Conservation (phyloP, 2,113 vertebrate genomes). For the Propithecus coquereli region DNA sequence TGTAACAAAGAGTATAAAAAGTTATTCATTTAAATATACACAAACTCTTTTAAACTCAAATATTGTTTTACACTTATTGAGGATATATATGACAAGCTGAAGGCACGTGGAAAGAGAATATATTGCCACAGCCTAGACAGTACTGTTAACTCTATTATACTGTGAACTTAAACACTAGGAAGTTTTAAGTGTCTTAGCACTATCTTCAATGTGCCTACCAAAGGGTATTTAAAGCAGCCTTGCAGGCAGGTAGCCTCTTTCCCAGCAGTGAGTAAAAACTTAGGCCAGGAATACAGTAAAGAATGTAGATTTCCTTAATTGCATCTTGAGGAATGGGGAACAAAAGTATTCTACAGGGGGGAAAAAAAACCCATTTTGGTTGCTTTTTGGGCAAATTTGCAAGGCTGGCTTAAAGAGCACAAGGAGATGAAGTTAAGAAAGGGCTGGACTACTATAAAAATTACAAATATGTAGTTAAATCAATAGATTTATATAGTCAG, state of each 20-base stretch:
- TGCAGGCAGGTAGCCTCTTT: background rate
- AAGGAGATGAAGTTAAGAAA: conserved; percentile 48
- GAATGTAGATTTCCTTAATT: background rate
- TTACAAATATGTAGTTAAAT: conserved; percentile 61
- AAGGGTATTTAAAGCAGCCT: conserved; percentile 31
- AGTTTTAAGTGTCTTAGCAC: conserved; percentile 75
- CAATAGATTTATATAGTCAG: conserved; percentile 62
- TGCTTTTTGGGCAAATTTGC: background rate
- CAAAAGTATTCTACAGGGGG: background rate
- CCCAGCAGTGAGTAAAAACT: background rate
- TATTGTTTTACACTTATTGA: conserved; percentile 81
- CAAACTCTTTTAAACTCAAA: conserved; percentile 89
- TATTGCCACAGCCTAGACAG: conserved; percentile 80
- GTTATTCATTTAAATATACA: conserved; percentile 90
- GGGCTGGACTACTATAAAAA: conserved; percentile 69
- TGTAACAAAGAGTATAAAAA: conserved; percentile 94
- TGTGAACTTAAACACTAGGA: conserved; percentile 66
- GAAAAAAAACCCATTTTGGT: background rate
- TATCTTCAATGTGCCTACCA: conserved; percentile 51
- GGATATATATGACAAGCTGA: conserved; percentile 66
- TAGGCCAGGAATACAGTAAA: background rate
- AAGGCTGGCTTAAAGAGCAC: conserved; percentile 57
- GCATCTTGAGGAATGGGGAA: background rate
- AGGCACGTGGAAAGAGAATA: conserved; percentile 65
- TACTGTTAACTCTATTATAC: conserved; percentile 71